Base-by-base conservation (phyloP, 2,888 invertebrate species). In the Drosophila vallismaia region DNA sequence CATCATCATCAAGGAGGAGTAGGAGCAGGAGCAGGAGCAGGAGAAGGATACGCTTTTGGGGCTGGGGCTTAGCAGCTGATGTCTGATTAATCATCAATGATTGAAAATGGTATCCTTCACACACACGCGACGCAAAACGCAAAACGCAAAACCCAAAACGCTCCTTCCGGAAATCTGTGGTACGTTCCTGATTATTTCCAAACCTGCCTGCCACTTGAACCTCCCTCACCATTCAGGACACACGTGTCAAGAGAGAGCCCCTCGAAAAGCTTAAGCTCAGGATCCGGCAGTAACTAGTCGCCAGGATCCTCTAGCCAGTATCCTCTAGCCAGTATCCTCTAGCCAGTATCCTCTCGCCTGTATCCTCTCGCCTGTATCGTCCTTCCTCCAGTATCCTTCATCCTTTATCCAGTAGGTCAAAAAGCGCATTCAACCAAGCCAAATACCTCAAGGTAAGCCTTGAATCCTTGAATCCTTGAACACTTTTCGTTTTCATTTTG, bases 71-170 rank as follows among this genome's bases (percentile, higher is more conserved):
- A 44, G 54, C 75, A 74, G 56, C 71, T 71, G 71, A 75, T 85
- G 79, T 59, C 64, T 73, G 79, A 73, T 87, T 85, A 85, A 81
- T 87, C 86, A 82, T 88, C 86, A 81, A 87, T 86, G 74, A 87
- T 87, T 85, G 83, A 60, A 79, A 86, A 69, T 55, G 82, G 76
- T 64, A 75, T 64, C 74, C 69, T 28, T 70, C 36, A 49, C 26
- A 36, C 44, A 36, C 28, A 12, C n/a, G 3, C 28, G 5, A 7
- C 28, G 14, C 10, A 19, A 51, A 38, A 26, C 26, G 12, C 40
- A 26, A 9, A n/a, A 7, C 28, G 14, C 10, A 19, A 51, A 38
- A 26, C 26, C 9, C 40, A 26, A 9, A n/a, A 28, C 28, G 29
- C 14, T n/a, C 49, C n/a, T 28, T 49, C 53, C 54, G 54, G 54